phyloP scores from a whole-genome alignment of 2,113 vertebrate species.

The Donacobius atricapilla region DNA sequence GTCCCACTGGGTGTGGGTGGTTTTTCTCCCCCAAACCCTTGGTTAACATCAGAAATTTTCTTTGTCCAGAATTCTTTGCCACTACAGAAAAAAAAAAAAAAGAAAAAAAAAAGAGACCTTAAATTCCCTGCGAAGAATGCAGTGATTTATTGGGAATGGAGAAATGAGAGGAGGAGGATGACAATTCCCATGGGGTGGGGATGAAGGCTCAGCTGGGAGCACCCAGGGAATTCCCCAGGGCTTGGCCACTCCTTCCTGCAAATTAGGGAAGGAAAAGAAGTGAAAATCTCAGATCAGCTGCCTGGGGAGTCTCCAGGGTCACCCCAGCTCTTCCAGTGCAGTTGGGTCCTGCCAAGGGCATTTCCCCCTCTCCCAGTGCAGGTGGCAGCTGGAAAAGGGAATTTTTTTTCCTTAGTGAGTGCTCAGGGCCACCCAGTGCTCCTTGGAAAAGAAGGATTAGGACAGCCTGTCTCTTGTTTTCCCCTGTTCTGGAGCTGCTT shows the following conservation, averaged over 20 bases:
- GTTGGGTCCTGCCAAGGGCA: neutral
- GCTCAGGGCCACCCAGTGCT: neutral
- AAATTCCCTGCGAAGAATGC: neutral
- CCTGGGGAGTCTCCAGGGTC: neutral
- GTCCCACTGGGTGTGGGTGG: rapidly evolving
- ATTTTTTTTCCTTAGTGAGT: neutral
- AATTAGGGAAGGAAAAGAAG: neutral
- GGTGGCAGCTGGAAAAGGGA: neutral
- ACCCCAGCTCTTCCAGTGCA: neutral
- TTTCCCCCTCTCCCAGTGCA: neutral
- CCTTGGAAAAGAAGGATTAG: neutral
- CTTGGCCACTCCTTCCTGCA: neutral
- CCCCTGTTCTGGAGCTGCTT: no score
- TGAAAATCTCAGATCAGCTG: neutral
- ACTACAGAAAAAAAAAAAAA: no score
- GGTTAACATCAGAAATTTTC: neutral
- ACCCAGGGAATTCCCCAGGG: neutral
- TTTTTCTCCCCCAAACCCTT: neutral
- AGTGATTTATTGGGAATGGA: neutral
- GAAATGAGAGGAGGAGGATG: neutral
- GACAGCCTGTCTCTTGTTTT: no score
- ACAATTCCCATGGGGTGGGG: neutral
- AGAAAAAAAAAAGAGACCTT: neutral
- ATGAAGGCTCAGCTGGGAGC: neutral
- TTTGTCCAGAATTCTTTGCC: rapidly evolving